Conservation (phyloP, 1,140 invertebrate genomes). For the Whitmania pigra region DNA sequence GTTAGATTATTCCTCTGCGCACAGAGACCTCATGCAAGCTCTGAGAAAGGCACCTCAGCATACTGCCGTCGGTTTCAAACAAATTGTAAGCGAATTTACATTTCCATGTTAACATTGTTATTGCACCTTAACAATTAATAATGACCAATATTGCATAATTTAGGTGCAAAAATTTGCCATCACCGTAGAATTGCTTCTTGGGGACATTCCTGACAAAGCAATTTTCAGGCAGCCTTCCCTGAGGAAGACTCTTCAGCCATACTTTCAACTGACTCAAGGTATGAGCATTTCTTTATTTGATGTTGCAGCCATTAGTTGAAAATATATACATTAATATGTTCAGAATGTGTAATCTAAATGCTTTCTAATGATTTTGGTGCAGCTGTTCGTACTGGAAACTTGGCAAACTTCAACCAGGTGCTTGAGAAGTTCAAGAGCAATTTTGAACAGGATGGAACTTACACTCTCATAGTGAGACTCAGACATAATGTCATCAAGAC, state of each 20-base stretch:
- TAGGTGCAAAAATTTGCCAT: slow-evolving; percentile 81
- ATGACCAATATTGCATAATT: slow-evolving; percentile 21
- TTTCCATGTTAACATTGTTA: not conserved
- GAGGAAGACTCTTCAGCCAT: slow-evolving; percentile 74
- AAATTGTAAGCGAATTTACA: slow-evolving; percentile 54
- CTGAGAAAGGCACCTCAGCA: slow-evolving; percentile 91
- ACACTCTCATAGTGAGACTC: slow-evolving; percentile 73
- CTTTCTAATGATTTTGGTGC: slow-evolving; percentile 26
- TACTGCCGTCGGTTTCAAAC: slow-evolving; percentile 92
- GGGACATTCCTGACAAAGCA: slow-evolving; percentile 81
- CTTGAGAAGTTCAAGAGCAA: slow-evolving; percentile 56
- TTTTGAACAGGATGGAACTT: slow-evolving; percentile 68
- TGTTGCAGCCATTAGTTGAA: not conserved
- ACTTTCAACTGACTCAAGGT: slow-evolving; percentile 88
- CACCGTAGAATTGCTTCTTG: slow-evolving; percentile 83
- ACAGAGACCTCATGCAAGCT: slow-evolving; percentile 81
- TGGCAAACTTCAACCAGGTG: slow-evolving; percentile 84
- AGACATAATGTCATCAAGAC: slow-evolving; percentile 99
- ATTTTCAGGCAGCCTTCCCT: slow-evolving; percentile 67
- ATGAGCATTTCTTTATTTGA: not conserved
- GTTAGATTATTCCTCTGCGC: slow-evolving; percentile 88
- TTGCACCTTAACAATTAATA: slow-evolving; percentile 12
- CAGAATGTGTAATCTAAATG: not conserved
- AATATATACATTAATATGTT: not conserved
- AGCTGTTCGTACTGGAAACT: slow-evolving; percentile 85